These are phyloP conservation scores for Silurus aristotelis DNA, from an alignment of 2,797 vertebrate genomes.

Conservation along the genomic window DNA sequence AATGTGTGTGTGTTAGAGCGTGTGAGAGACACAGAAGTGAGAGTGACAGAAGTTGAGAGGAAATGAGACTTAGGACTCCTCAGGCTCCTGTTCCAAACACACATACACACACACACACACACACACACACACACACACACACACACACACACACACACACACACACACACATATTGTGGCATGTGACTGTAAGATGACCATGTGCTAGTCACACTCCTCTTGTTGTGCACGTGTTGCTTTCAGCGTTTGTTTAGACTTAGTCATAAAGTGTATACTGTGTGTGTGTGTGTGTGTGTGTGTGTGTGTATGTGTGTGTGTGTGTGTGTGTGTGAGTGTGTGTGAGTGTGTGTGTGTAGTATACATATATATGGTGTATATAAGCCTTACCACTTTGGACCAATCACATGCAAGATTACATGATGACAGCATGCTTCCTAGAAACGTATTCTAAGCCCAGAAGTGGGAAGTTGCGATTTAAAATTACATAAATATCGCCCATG, in stretches of 20 bases:
- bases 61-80: constrained; percentile 70
- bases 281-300: background rate
- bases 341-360: no score
- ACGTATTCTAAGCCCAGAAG: background rate
- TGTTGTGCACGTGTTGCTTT: constrained; percentile 14
- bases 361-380: no score
- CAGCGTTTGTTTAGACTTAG: background rate
- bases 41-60: constrained; percentile 71
- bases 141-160: constrained; percentile 55
- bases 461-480: background rate
- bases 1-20: background rate
- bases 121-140: constrained; percentile 46
- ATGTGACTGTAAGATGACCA: constrained; percentile 67
- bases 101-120: constrained; percentile 54
- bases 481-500: background rate
- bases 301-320: no score
- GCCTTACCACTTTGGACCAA: background rate
- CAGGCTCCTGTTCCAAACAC: constrained; percentile 47
- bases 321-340: no score
- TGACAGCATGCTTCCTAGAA: constrained; percentile 13
- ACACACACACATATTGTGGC: constrained; percentile 37
- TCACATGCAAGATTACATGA: background rate
- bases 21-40: constrained; percentile 71
- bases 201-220: constrained; percentile 62
- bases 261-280: background rate